Base-by-base conservation (phyloP, 2,888 invertebrate genomes). In the Agriopis aurantiaria region DNA sequence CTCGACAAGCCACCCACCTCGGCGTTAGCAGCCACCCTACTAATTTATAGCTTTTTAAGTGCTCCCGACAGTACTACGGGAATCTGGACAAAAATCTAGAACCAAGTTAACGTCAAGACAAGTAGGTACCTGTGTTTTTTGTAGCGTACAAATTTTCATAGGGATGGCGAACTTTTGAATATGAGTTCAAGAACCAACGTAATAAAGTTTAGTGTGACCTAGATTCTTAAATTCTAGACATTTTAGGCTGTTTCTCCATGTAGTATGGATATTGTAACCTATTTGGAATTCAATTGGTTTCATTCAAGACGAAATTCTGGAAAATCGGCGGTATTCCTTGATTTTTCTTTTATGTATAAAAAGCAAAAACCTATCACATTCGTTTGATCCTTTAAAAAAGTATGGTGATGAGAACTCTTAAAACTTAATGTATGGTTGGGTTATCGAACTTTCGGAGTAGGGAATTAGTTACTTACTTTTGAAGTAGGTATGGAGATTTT, bases 31-130 rank as follows among this genome's bases (percentile, higher is more conserved):
- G 92, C 85, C 86, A 88, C 88, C 90, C 88, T 82, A 85, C 89
- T 91, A 93, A 93, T 94, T 93, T 94, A 93, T 91, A 80, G 85
- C 87, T 87, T 89, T 92, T 89, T 90, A 90, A 93, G 90, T 92
- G 90, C 90, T 8, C 86, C 85, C 83, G 84, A 87, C 84, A 82
- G 82, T 81, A 84, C 82, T 81, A 79, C 82, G 78, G 82, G 85
- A 85, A 88, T 89, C 88, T 84, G 86, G 86, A 85, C 86, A 23
- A 86, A 87, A 88, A 84, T 84, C 85, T 87, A 84, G 84, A 84
- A 87, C 84, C 81, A 52, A 81, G 79, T 79, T 78, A 71, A 69
- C 69, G 72, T 77, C 76, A 77, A 75, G 75, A 71, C 61, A 72
- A 66, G 12, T 63, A 11, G 33, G 23, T n/a, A n/a, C 17, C 17